Conservation (phyloP, 1,140 invertebrate species). For the Nebria ingens region DNA sequence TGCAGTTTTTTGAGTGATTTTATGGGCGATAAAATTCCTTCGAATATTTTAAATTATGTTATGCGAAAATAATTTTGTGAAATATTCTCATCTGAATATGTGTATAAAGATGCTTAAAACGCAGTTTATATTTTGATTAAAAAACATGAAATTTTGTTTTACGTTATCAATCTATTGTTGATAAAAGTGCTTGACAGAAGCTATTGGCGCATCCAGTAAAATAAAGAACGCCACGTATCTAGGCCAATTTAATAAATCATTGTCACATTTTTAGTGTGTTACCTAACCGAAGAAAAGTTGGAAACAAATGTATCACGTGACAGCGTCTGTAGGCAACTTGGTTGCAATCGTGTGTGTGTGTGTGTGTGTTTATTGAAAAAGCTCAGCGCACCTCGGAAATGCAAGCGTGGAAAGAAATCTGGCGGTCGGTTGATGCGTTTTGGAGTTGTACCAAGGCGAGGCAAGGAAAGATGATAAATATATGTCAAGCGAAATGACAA, state of each 20-base stretch:
- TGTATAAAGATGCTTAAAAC: no score
- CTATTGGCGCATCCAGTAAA: not conserved
- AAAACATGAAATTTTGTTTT: no score
- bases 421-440: not conserved
- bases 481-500: not conserved
- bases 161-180: no score
- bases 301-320: not conserved
- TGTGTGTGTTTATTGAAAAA: not conserved
- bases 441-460: not conserved
- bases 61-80: not conserved
- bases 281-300: not conserved
- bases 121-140: no score
- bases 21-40: not conserved
- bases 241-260: not conserved
- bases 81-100: not conserved
- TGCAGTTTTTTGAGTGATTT: not conserved
- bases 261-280: not conserved
- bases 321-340: not conserved
- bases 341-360: not conserved
- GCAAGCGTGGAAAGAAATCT: not conserved
- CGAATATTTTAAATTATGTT: not conserved
- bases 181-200: not conserved
- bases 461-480: slow-evolving; percentile 1
- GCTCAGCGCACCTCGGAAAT: not conserved
- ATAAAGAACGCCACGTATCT: not conserved